phyloP scores from a whole-genome alignment of 2,888 invertebrate genomes.

The Pseudococcus viburni region DNA sequence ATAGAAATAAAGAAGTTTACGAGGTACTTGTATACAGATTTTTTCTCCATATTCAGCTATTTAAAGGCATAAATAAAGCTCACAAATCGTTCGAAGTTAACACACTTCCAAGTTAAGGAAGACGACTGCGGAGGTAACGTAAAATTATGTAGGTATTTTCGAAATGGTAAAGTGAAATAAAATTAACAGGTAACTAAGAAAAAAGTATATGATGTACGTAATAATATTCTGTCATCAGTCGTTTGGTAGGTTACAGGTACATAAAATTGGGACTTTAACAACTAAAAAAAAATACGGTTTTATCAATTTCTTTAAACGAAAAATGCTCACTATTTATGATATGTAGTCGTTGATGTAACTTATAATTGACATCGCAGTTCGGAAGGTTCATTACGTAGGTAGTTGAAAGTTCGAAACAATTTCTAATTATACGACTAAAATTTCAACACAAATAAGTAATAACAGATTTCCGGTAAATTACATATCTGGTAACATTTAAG shows the following conservation, averaged over 20 bases:
- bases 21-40: neutral
- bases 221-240: neutral
- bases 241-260: neutral
- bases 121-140: neutral
- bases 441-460: neutral
- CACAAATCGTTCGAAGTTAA: neutral
- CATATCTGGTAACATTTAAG: conserved; percentile 24
- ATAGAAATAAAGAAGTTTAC: neutral
- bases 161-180: neutral
- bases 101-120: neutral
- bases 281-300: neutral
- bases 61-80: neutral
- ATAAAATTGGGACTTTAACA: neutral
- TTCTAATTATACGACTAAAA: neutral
- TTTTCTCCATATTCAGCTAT: neutral
- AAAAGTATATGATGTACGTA: neutral
- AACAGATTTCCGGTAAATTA: conserved; percentile 13
- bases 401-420: neutral
- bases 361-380: conserved; percentile 35
- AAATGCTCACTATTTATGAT: conserved; percentile 24
- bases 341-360: conserved; percentile 47
- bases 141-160: neutral
- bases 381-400: neutral
- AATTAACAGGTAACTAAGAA: neutral
- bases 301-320: neutral